Evolutionary conservation across 2,888 invertebrate genomes (phyloP).

Genomic region (Athalia cordata): DNA sequence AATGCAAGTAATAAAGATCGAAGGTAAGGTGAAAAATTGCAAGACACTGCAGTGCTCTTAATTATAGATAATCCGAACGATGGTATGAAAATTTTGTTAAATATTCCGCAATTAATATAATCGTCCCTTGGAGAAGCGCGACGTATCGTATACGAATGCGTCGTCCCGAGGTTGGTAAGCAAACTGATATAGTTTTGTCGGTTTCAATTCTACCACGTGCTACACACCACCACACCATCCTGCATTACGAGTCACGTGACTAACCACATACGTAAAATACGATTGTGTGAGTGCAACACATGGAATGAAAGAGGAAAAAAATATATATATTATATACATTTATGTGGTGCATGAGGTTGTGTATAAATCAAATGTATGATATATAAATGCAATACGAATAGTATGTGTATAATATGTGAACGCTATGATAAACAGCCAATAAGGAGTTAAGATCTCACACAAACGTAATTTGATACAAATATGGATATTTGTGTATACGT

Average conservation of each 20-base stretch:
- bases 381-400: too few species aligned
- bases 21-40: too few species aligned
- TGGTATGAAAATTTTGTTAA: not conserved
- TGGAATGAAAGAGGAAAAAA: not conserved
- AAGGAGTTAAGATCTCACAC: not conserved
- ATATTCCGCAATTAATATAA: too few species aligned
- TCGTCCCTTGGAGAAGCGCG: conserved; percentile 5
- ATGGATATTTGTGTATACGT: not conserved
- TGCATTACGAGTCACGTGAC: not conserved
- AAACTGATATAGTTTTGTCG: conserved; percentile 52
- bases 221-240: not conserved
- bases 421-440: not conserved
- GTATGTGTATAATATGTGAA: too few species aligned
- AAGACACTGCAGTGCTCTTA: too few species aligned
- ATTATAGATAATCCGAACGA: not conserved
- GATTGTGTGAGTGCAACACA: not conserved
- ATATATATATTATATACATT: not conserved
- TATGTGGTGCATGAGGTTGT: too few species aligned
- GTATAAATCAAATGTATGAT: too few species aligned
- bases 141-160: conserved; percentile 7
- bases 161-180: conserved; percentile 29
- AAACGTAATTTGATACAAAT: too few species aligned
- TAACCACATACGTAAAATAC: not conserved
- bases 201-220: conserved; percentile 51
- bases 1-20: too few species aligned